Evolutionary conservation across 2,888 invertebrate genomes (phyloP).

Genomic region (Ochropacha duplaris): DNA sequence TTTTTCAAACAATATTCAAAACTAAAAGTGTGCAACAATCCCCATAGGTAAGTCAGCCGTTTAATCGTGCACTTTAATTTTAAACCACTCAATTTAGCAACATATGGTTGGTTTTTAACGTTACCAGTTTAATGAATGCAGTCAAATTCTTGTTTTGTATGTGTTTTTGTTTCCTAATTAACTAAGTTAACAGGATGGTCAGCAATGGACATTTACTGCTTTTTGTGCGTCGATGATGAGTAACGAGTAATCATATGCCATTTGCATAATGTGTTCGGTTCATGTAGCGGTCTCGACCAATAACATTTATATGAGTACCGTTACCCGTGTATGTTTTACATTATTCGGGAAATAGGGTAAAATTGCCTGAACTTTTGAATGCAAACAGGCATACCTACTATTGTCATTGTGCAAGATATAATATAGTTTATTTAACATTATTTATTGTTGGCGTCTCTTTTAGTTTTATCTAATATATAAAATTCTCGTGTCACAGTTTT

Average conservation of each 20-base stretch:
- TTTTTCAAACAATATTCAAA: neutral
- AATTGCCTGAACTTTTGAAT: neutral
- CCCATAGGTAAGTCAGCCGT: neutral
- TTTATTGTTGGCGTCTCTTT: too few relatives aligned
- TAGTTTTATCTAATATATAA: too few relatives aligned
- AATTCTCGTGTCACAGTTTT: too few relatives aligned
- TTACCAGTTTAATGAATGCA: neutral
- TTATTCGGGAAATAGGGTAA: neutral
- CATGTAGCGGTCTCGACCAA: conserved; percentile 17
- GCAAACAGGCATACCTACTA: too few relatives aligned
- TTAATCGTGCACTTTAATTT: neutral
- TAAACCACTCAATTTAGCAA: neutral
- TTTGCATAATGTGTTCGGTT: conserved; percentile 57
- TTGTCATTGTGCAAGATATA: neutral
- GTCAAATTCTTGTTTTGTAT: neutral
- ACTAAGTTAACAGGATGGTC: conserved; percentile 1
- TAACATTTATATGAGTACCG: neutral
- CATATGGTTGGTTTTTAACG: neutral
- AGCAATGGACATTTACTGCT: conserved; percentile 4
- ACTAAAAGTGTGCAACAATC: neutral
- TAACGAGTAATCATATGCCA: conserved; percentile 32
- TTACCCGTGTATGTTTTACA: too few relatives aligned
- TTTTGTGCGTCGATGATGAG: conserved; percentile 37
- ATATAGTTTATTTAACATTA: too few relatives aligned
- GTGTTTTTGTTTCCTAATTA: neutral